Evolutionary conservation across 2,888 invertebrate species (phyloP).

Genomic region (Coremacera marginata): DNA sequence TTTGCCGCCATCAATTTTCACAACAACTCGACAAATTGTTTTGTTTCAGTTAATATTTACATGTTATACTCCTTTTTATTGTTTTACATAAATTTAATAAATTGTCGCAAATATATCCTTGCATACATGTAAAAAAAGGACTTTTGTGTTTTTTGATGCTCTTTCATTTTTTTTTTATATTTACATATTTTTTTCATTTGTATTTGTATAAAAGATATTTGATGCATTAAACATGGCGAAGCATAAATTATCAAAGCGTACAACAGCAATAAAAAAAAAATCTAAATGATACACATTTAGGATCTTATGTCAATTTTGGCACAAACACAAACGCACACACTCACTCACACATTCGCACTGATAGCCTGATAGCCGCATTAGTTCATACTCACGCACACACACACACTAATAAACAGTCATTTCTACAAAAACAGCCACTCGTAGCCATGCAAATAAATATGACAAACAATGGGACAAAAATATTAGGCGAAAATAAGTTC

Average conservation of each 20-base stretch:
- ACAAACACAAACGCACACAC: background rate
- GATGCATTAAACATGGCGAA: constrained; percentile 21
- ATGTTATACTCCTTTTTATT: background rate
- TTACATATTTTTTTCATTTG: background rate
- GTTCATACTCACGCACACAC: background rate
- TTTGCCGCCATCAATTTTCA: no score
- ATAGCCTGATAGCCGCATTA: background rate
- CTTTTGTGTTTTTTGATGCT: no score
- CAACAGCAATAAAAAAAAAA: constrained; percentile 1
- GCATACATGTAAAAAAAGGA: no score
- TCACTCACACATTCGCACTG: background rate
- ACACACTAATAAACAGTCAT: background rate
- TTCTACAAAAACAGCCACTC: background rate
- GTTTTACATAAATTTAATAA: constrained; percentile 1
- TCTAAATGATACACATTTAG: constrained; percentile 28
- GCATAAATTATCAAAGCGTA: background rate
- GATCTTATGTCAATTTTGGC: constrained; percentile 18
- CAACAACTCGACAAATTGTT: background rate
- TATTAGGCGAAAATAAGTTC: background rate
- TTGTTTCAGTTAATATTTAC: background rate
- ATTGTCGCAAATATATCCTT: background rate
- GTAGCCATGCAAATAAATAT: constrained; percentile 23
- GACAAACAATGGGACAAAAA: constrained; percentile 19
- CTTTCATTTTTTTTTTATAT: no score
- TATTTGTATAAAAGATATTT: background rate